Percentiles rank a stretch among this genome's conserved stretches.
Evolutionary conservation across 2,888 invertebrate genomes (phyloP).

Genomic region (Perizoma affinitatum): DNA sequence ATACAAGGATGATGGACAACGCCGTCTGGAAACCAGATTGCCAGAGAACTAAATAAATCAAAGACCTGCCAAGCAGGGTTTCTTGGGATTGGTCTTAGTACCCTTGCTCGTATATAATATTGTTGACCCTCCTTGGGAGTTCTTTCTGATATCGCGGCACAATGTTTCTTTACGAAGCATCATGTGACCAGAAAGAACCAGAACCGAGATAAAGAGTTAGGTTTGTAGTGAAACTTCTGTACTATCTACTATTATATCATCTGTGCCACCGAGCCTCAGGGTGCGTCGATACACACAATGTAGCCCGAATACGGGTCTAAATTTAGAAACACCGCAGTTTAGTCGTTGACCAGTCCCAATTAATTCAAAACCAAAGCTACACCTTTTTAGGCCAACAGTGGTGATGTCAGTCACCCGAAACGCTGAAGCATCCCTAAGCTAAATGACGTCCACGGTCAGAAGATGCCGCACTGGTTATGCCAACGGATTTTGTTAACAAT

Average conservation of each 20-base stretch:
- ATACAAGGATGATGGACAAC: too few species aligned
- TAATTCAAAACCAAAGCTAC: conserved; percentile 2
- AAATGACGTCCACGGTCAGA: neutral
- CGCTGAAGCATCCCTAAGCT: neutral
- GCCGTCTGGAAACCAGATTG: too few species aligned
- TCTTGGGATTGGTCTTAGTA: too few species aligned
- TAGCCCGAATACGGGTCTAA: conserved; percentile 52
- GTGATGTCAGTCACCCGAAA: neutral
- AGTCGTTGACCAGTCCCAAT: conserved; percentile 23
- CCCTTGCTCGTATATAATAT: too few species aligned
- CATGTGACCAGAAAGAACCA: too few species aligned
- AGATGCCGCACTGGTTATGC: too few species aligned
- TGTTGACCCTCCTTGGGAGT: too few species aligned
- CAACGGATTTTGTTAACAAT: too few species aligned
- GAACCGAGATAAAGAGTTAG: neutral
- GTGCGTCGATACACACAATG: conserved; percentile 45
- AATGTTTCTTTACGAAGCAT: too few species aligned
- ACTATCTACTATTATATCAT: conserved; percentile 1
- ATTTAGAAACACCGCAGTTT: conserved; percentile 37
- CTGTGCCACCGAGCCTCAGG: conserved; percentile 41
- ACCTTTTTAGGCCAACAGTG: neutral
- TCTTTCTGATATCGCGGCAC: too few species aligned
- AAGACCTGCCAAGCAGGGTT: too few species aligned
- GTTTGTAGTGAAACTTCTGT: conserved; percentile 1
- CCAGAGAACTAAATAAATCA: too few species aligned